These are phyloP conservation scores for Micromussa lordhowensis DNA, from an alignment of 92 coral and sea anemone genomes.

Conservation along the genomic window DNA sequence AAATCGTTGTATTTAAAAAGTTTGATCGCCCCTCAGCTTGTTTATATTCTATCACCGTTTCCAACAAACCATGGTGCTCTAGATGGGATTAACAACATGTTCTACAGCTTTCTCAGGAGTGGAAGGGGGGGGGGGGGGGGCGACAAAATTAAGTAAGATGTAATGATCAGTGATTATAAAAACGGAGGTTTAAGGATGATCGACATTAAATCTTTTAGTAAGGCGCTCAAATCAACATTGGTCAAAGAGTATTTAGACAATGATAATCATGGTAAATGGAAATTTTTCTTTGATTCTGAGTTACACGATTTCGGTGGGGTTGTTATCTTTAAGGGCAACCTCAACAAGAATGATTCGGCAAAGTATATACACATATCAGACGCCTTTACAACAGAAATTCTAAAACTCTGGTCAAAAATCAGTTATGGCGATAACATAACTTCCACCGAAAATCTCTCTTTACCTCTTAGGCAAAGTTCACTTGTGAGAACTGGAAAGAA, in stretches of 20 bases:
- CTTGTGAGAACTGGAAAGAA: neutral
- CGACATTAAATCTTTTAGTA: no score
- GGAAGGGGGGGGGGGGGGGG: no score
- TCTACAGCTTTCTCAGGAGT: constrained; percentile 28
- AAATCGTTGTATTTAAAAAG: no score
- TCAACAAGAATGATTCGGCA: neutral
- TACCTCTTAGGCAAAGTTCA: neutral
- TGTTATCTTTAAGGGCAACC: neutral
- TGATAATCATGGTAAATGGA: constrained; percentile 55
- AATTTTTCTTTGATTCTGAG: neutral
- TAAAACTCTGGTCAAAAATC: neutral
- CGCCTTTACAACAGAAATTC: neutral
- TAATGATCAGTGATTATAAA: no score
- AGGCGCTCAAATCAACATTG: no score
- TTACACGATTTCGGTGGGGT: neutral
- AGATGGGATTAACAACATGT: no score
- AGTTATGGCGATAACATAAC: no score
- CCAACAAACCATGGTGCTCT: constrained; percentile 7
- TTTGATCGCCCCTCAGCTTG: no score
- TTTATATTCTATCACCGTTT: neutral
- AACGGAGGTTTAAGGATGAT: no score
- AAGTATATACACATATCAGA: neutral
- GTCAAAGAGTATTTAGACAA: no score
- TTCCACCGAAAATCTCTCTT: no score
- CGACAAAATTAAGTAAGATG: constrained; percentile 48